phyloP scores from a whole-genome alignment of 1,140 invertebrate genomes.

The Solenopsis fugax region DNA sequence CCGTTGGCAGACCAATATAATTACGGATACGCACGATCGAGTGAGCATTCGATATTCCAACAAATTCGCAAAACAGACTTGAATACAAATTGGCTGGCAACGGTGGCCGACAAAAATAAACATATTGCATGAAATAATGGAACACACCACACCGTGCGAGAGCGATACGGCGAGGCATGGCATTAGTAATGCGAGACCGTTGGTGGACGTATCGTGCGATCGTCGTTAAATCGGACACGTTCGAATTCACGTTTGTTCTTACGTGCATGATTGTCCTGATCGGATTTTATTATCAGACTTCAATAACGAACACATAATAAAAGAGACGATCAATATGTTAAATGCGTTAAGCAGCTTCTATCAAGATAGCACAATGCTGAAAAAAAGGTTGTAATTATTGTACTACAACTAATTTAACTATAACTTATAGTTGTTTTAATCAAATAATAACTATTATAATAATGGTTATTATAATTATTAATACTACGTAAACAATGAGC shows the following conservation, averaged over 20 bases:
- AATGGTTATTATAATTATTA: no score
- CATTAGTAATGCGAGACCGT: slow-evolving; percentile 33
- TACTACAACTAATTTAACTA: no score
- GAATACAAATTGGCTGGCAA: slow-evolving; percentile 42
- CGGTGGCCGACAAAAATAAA: slow-evolving; percentile 35
- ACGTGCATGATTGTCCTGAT: neutral
- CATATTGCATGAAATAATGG: slow-evolving; percentile 50
- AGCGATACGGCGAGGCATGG: neutral
- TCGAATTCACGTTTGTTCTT: neutral
- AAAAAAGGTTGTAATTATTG: no score
- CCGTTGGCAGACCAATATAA: slow-evolving; percentile 23
- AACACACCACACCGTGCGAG: neutral
- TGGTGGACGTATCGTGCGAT: neutral
- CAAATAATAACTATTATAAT: no score
- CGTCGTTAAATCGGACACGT: neutral
- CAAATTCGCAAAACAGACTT: slow-evolving; percentile 50
- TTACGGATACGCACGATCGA: slow-evolving; percentile 17
- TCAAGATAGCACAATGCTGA: no score
- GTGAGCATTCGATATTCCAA: slow-evolving; percentile 46
- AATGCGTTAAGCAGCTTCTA: neutral
- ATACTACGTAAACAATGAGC: no score
- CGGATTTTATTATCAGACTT: neutral
- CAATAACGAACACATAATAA: neutral
- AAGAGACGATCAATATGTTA: neutral
- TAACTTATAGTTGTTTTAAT: no score